Evolutionary conservation across 1,140 invertebrate species (phyloP).

Genomic region (Drosophila bocki): DNA sequence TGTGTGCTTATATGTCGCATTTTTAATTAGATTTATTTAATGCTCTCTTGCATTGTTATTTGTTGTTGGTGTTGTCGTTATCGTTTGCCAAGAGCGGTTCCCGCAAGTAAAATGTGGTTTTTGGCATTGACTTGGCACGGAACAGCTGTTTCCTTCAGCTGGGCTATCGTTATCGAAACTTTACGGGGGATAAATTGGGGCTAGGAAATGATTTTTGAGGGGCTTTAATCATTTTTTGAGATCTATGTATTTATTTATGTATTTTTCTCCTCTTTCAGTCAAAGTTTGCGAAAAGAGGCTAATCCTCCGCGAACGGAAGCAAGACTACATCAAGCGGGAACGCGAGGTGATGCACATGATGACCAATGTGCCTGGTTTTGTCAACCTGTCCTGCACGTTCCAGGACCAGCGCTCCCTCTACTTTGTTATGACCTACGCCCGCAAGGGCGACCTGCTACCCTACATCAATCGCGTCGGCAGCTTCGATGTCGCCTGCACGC

Average conservation of each 20-base stretch:
- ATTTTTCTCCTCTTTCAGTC: slow-evolving; percentile 88
- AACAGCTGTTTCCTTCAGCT: slow-evolving; percentile 11
- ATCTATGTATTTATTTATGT: no score
- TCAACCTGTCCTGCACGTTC: slow-evolving; percentile 97
- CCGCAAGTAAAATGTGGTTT: slow-evolving; percentile 14
- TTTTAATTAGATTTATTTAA: slow-evolving; percentile 60
- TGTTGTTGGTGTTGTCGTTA: slow-evolving; percentile 8
- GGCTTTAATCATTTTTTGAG: no score
- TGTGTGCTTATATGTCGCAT: slow-evolving; percentile 36
- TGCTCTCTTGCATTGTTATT: slow-evolving; percentile 25
- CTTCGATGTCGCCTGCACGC: slow-evolving; percentile 95
- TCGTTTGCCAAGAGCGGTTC: slow-evolving; percentile 25
- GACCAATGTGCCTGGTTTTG: slow-evolving; percentile 91
- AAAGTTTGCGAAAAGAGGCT: slow-evolving; percentile 98
- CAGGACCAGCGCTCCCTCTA: slow-evolving; percentile 97
- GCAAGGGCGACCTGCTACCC: slow-evolving; percentile 96
- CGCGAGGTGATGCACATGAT: slow-evolving; percentile 85
- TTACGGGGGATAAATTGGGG: background rate
- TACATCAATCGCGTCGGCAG: slow-evolving; percentile 96
- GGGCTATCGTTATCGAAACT: slow-evolving; percentile 1
- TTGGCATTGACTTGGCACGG: slow-evolving; percentile 1
- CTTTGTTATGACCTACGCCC: slow-evolving; percentile 98
- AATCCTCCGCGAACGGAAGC: slow-evolving; percentile 96
- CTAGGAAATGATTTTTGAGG: no score
- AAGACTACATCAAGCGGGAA: slow-evolving; percentile 94